Evolutionary conservation across 2,113 vertebrate genomes (phyloP).

Genomic region (Vulpes ferrilata): DNA sequence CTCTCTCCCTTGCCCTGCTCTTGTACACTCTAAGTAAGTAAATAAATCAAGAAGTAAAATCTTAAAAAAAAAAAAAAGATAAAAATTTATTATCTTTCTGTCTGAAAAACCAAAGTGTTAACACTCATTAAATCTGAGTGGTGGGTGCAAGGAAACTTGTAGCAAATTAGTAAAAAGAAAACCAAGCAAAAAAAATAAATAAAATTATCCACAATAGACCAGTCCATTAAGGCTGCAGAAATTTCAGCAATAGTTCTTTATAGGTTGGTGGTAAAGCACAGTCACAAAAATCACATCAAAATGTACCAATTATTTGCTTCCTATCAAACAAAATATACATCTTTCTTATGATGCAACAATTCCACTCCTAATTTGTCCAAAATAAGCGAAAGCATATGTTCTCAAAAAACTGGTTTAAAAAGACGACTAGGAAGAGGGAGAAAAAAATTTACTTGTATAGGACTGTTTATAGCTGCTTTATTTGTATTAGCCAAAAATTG

Average conservation of each 20-base stretch:
- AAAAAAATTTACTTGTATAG: neutral
- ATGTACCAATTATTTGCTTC: neutral
- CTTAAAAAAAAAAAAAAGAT: neutral
- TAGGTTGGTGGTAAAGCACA: neutral
- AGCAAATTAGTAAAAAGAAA: neutral
- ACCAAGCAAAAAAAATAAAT: neutral
- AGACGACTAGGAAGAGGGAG: neutral
- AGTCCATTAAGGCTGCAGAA: neutral
- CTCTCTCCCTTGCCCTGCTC: neutral
- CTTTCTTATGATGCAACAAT: neutral
- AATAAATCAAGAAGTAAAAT: no score
- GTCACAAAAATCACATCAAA: neutral
- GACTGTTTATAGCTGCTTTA: neutral
- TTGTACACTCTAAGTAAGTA: neutral
- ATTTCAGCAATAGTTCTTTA: neutral
- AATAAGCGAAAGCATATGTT: neutral
- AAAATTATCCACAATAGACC: neutral
- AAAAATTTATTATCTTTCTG: neutral
- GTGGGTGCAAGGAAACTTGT: neutral
- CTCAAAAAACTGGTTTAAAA: neutral
- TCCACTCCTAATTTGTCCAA: neutral
- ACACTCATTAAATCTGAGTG: neutral
- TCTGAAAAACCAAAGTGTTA: neutral
- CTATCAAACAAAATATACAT: neutral
- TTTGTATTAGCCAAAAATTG: neutral